These are phyloP conservation scores for Rousettus madagascariensis DNA, from an alignment of 2,797 vertebrate species.

Conservation along the genomic window DNA sequence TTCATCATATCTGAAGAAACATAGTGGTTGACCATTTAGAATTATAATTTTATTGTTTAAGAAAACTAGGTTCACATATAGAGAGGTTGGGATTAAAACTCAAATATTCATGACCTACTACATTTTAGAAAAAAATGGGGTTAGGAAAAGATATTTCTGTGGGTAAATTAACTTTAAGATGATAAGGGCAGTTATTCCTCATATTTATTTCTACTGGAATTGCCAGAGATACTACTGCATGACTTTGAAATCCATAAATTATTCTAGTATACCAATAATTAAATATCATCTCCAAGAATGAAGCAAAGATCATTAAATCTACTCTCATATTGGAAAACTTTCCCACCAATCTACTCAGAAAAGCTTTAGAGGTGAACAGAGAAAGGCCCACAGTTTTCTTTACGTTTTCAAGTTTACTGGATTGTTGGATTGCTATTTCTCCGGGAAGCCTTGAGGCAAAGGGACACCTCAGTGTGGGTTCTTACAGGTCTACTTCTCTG, in stretches of 20 bases:
- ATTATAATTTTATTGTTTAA: not conserved
- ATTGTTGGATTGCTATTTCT: not conserved
- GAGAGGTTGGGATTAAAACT: not conserved
- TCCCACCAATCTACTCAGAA: not conserved
- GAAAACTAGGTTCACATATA: not conserved
- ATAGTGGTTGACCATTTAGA: not conserved
- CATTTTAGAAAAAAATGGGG: not conserved
- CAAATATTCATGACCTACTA: not conserved
- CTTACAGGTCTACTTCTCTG: not conserved
- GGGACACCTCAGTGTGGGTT: not conserved
- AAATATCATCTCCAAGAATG: not conserved
- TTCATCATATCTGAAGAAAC: not conserved
- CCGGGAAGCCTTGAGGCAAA: not conserved
- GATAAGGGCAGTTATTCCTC: not conserved
- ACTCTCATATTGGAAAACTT: not conserved
- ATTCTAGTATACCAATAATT: not conserved
- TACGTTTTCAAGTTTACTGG: not conserved
- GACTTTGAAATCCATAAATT: not conserved
- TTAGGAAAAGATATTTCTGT: not conserved
- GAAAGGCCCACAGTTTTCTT: not conserved
- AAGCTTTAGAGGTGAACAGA: not conserved
- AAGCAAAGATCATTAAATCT: not conserved
- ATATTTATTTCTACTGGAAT: conserved; percentile 23
- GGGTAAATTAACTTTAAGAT: not conserved
- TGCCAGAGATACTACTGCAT: not conserved